Evolutionary conservation across 2,113 vertebrate genomes (phyloP).

Genomic region (Anseranas semipalmata): DNA sequence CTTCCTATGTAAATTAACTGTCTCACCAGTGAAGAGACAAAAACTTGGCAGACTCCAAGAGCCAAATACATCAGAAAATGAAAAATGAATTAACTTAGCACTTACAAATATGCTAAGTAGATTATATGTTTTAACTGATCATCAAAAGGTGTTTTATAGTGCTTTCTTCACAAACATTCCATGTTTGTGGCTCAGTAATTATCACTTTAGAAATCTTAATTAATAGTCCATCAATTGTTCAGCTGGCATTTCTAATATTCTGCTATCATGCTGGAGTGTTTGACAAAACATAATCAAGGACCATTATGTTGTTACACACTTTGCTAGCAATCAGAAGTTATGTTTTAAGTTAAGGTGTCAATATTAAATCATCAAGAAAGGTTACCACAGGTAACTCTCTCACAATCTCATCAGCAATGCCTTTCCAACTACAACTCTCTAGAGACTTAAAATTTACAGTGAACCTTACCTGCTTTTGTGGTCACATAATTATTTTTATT

Average conservation of each 20-base stretch:
- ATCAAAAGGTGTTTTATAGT: neutral
- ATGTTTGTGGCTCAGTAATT: neutral
- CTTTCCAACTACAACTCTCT: constrained; percentile 33
- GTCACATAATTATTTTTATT: constrained; percentile 77
- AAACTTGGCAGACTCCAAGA: constrained; percentile 20
- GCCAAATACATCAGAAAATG: neutral
- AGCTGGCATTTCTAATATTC: neutral
- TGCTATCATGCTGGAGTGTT: neutral
- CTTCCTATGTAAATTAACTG: neutral
- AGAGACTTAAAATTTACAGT: constrained; percentile 58
- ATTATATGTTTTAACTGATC: neutral
- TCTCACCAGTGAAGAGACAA: neutral
- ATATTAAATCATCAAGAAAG: constrained; percentile 73
- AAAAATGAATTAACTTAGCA: constrained; percentile 29
- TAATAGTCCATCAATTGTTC: neutral
- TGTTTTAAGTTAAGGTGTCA: constrained; percentile 60
- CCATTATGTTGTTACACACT: neutral
- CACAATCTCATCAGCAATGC: constrained; percentile 63
- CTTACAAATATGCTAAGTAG: neutral
- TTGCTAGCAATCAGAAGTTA: constrained; percentile 10
- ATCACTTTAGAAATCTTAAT: constrained; percentile 10
- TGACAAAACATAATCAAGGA: neutral
- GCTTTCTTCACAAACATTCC: neutral
- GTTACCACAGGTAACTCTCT: constrained; percentile 52
- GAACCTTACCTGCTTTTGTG: constrained; percentile 54